These are phyloP conservation scores for Corvus moneduloides DNA, from an alignment of 2,113 vertebrate genomes.

Conservation along the genomic window DNA sequence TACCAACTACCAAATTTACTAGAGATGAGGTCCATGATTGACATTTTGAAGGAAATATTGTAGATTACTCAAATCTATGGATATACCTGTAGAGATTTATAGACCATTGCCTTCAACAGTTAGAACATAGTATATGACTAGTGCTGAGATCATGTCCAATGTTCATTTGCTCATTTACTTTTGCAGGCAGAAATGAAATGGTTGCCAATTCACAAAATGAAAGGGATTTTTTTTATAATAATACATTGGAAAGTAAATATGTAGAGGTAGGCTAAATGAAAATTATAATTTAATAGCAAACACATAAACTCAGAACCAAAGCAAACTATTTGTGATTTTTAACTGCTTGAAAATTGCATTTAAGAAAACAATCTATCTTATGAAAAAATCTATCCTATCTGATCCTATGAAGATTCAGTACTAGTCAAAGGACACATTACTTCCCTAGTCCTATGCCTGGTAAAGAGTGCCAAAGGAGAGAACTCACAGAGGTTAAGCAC, in stretches of 20 bases:
- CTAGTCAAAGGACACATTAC: not conserved
- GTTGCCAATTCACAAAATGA: conserved; percentile 24
- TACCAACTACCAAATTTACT: conserved; percentile 20
- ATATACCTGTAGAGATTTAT: conserved; percentile 26
- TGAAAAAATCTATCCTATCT: not conserved
- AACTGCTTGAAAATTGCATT: not conserved
- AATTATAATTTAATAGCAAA: not conserved
- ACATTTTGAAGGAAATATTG: conserved; percentile 51
- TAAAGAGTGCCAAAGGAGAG: not conserved
- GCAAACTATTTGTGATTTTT: not conserved
- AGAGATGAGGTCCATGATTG: not conserved
- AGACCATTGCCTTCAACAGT: conserved; percentile 16
- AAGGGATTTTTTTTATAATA: not conserved
- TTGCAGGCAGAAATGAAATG: conserved; percentile 16
- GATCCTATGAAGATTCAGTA: not conserved
- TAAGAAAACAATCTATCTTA: not conserved
- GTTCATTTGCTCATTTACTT: conserved; percentile 44
- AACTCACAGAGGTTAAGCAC: not conserved
- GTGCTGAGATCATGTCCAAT: conserved; percentile 29
- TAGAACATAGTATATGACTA: not conserved
- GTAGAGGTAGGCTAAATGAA: not conserved
- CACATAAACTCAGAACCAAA: not conserved
- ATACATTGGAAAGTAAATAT: not conserved
- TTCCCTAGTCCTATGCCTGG: not conserved
- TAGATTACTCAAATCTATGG: conserved; percentile 40